A percentile compares a stretch with the other conserved stretches of the same genome.
phyloP scores from a whole-genome alignment of 2,113 vertebrate genomes.

The Cnemophilus loriae region DNA sequence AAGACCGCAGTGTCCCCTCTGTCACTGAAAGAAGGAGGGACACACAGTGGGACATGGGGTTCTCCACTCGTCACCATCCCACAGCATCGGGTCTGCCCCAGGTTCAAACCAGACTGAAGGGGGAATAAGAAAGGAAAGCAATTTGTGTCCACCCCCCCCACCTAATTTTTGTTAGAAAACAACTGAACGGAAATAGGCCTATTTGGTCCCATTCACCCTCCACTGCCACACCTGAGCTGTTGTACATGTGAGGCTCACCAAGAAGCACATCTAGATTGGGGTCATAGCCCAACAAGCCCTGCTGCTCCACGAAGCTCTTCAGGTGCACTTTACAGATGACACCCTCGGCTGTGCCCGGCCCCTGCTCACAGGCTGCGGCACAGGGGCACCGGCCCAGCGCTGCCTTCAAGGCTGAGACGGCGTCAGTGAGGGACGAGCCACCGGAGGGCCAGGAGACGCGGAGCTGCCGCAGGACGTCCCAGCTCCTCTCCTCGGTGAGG shows the following conservation, averaged over 20 bases:
- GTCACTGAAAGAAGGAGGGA: constrained; percentile 75
- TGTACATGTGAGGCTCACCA: constrained; percentile 6
- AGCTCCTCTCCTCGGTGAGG: constrained; percentile 63
- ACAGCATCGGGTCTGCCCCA: fast-evolving
- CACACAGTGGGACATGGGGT: fast-evolving
- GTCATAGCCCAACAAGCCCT: constrained; percentile 82
- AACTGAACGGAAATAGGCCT: fast-evolving
- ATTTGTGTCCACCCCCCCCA: fast-evolving
- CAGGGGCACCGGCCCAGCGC: constrained; percentile 61
- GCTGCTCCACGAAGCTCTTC: constrained; percentile 75
- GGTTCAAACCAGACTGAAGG: neutral
- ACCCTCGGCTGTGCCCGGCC: fast-evolving
- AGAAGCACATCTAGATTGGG: constrained; percentile 75
- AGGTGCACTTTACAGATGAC: constrained; percentile 66
- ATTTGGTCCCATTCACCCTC: fast-evolving
- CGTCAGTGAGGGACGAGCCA: constrained; percentile 29
- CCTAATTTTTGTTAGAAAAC: neutral
- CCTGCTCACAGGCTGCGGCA: neutral
- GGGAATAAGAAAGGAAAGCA: neutral
- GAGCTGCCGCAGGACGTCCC: constrained; percentile 74
- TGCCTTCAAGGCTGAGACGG: constrained; percentile 66
- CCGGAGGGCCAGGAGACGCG: constrained; percentile 78
- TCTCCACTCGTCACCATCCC: fast-evolving
- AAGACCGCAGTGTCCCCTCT: constrained; percentile 73
- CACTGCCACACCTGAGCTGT: constrained; percentile 32